phyloP scores from a whole-genome alignment of 2,888 invertebrate genomes.

The Standfussiana lucernea region DNA sequence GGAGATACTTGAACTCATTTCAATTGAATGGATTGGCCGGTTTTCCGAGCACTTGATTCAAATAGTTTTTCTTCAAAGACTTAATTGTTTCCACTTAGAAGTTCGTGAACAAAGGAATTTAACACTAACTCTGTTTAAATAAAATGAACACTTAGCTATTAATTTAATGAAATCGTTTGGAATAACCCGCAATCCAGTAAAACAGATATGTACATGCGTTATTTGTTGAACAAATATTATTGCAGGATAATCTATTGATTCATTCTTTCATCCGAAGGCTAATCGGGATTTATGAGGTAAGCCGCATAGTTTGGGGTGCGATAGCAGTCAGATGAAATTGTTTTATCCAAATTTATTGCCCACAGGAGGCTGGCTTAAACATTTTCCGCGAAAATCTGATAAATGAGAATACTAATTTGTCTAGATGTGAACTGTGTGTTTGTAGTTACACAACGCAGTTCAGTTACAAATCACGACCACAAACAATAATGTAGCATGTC shows the following conservation, averaged over 20 bases:
- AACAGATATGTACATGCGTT: slow-evolving; percentile 44
- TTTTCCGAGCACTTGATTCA: slow-evolving; percentile 62
- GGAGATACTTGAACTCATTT: slow-evolving; percentile 39
- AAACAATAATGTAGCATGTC: slow-evolving; percentile 24
- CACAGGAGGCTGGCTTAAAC: slow-evolving; percentile 82
- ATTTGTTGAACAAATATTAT: slow-evolving; percentile 77
- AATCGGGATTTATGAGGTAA: slow-evolving; percentile 85
- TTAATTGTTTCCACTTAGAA: slow-evolving; percentile 58
- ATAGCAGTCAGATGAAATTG: slow-evolving; percentile 85
- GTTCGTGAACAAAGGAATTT: slow-evolving; percentile 48
- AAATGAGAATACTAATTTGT: slow-evolving; percentile 59
- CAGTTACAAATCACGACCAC: slow-evolving; percentile 25
- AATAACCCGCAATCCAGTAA: slow-evolving; percentile 28
- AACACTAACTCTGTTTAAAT: slow-evolving; percentile 28
- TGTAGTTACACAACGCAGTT: slow-evolving; percentile 43
- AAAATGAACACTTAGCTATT: slow-evolving; percentile 27
- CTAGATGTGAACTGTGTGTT: slow-evolving; percentile 38
- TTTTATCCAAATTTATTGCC: slow-evolving; percentile 87
- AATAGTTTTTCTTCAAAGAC: slow-evolving; percentile 60
- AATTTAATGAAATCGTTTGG: slow-evolving; percentile 37
- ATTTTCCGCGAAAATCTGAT: slow-evolving; percentile 80
- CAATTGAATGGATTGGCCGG: slow-evolving; percentile 47
- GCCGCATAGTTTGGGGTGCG: slow-evolving; percentile 85
- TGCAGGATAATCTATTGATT: slow-evolving; percentile 82
- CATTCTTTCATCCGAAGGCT: slow-evolving; percentile 82